Evolutionary conservation across 2,888 invertebrate species (phyloP), one percentile per base, ranked within the genome.

Genomic region (Ceraclea dissimilis): DNA sequence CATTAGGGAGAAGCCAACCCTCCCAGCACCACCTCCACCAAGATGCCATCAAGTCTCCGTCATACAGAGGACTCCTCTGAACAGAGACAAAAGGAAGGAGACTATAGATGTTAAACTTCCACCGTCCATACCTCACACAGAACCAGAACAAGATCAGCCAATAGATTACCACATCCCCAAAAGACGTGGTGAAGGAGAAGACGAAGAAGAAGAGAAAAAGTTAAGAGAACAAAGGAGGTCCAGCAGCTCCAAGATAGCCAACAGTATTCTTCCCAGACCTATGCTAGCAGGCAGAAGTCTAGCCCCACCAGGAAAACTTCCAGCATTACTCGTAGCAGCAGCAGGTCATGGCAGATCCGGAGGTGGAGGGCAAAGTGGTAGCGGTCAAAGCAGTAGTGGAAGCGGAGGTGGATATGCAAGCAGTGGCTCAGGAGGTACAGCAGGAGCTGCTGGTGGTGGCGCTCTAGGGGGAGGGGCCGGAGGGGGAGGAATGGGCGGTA

Each of bases 161-260:
- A 92, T 92, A 60, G 91, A 92, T 68, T 92, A 92, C 69, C 91
- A 85, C 67, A 88, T 92, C 63, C 91, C 91, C 20, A 90, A 90
- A 70, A 83, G 88, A 66, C 80, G 84, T 59, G 85, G 85, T 6
- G 83, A 84, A 67, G 73, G 76, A 10, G 84, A 83, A 68, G 83
- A 84, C 63, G 85, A 85, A 66, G 82, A 83, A 68, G 83, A 81
- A 60, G 88, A 81, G 73, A 84, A 80, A 64, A 81, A 83, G 67
- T 78, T 82, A 19, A 76, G 84, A 62, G 86, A 86, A 67, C 84
- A 85, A 64, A 78, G 86, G 63, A 73, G 85, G 62, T 82, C 84
- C 57, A 84, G 83, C 67, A 81, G 81, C 66, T 83, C 83, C 13
- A 84, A 85, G 72, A 79, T 86, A 62, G 80, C 78, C 21, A 82